Percentiles rank a stretch among this genome's conserved stretches.
These are phyloP conservation scores for Acrocephalus kingi DNA, from an alignment of 2,113 vertebrate species.

Conservation along the genomic window DNA sequence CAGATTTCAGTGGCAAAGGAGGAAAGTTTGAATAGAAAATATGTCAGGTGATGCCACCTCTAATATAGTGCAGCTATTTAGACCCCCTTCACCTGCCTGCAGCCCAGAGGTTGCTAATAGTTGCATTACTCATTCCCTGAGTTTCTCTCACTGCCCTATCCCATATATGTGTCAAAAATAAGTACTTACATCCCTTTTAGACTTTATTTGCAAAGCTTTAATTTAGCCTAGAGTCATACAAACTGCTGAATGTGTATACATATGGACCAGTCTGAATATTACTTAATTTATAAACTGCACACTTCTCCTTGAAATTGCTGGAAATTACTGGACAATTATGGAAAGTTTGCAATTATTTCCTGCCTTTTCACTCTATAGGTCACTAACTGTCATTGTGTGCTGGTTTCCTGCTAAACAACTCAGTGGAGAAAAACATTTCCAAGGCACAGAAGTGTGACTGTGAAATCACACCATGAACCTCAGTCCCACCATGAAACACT, in stretches of 20 bases:
- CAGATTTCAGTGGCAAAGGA: neutral
- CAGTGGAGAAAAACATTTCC: neutral
- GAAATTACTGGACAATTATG: neutral
- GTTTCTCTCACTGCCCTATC: neutral
- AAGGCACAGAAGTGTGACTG: neutral
- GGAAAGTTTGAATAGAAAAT: neutral
- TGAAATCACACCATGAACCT: neutral
- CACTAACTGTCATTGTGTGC: neutral
- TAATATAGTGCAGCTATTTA: neutral
- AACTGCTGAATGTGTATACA: neutral
- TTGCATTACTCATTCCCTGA: neutral
- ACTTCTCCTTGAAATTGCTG: neutral
- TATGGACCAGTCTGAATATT: neutral
- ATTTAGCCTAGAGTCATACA: neutral
- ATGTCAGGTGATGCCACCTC: neutral
- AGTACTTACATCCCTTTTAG: neutral
- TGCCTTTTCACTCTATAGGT: neutral
- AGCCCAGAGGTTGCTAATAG: neutral
- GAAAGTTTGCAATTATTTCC: neutral
- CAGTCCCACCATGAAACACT: rapidly evolving
- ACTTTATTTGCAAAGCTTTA: neutral
- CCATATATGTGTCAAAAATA: neutral
- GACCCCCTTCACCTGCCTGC: neutral
- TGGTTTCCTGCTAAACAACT: neutral
- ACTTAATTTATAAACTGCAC: neutral